Percentiles rank a stretch among this genome's conserved stretches.
Conservation (phyloP, 2,113 vertebrate genomes). For the Pseudorhombus dupliciocellatus region DNA sequence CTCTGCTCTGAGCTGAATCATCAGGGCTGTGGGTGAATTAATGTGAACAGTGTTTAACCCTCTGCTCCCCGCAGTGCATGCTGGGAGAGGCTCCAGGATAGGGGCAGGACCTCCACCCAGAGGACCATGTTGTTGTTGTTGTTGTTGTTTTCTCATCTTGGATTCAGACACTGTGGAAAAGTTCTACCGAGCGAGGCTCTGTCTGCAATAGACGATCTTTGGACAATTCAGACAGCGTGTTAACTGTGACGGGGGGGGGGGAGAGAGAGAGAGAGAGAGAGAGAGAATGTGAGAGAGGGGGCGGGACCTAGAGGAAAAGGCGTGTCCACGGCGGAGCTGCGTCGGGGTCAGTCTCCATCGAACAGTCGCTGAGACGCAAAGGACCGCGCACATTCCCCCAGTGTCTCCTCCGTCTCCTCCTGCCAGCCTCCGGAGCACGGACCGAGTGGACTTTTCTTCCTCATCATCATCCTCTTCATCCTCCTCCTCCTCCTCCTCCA, state of each 20-base stretch:
- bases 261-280: not conserved
- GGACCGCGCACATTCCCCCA: not conserved
- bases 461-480: too few relatives aligned
- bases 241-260: slow-evolving; percentile 35
- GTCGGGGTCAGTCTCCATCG: slow-evolving; percentile 1
- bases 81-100: too few relatives aligned
- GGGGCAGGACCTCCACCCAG: too few relatives aligned
- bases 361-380: slow-evolving; percentile 9
- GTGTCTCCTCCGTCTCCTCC: not conserved
- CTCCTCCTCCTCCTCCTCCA: not conserved
- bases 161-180: too few relatives aligned
- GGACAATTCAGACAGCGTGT: slow-evolving; percentile 53
- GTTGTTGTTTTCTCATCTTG: too few relatives aligned
- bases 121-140: too few relatives aligned
- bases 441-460: slow-evolving; percentile 41
- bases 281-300: not conserved
- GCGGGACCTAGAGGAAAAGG: slow-evolving; percentile 57
- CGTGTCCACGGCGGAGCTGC: slow-evolving; percentile 76
- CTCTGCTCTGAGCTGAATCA: slow-evolving; percentile 43
- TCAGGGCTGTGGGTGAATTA: not conserved
- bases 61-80: too few relatives aligned
- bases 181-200: slow-evolving; percentile 7
- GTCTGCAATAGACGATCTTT: slow-evolving; percentile 47
- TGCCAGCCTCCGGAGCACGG: not conserved
- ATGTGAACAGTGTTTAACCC: too few relatives aligned